Percentiles rank a stretch among this genome's conserved stretches.
phyloP scores from a whole-genome alignment of 1,140 invertebrate genomes.

The Trichogramma pretiosum region DNA sequence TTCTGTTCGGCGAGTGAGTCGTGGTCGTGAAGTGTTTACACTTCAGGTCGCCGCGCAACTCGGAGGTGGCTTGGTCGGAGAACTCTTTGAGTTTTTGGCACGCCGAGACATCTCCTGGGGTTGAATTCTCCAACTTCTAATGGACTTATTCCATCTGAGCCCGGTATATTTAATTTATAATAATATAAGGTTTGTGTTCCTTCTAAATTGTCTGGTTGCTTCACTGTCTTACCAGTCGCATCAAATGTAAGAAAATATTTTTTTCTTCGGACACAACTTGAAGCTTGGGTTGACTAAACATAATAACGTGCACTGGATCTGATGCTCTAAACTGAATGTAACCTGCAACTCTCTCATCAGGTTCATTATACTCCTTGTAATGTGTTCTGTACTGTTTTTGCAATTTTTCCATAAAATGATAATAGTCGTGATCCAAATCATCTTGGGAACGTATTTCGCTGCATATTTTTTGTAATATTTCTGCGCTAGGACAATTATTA shows the following conservation, averaged over 20 bases:
- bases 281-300: neutral
- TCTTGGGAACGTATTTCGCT: too few relatives aligned
- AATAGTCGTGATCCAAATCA: too few relatives aligned
- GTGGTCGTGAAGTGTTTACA: too few relatives aligned
- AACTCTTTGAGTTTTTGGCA: too few relatives aligned
- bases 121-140: neutral
- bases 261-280: neutral
- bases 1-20: too few relatives aligned
- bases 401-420: neutral
- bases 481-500: too few relatives aligned
- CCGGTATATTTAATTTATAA: neutral
- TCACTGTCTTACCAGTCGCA: neutral
- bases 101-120: too few relatives aligned
- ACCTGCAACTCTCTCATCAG: neutral
- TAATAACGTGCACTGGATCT: neutral
- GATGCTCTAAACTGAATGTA: neutral
- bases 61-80: too few relatives aligned
- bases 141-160: neutral
- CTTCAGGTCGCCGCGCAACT: too few relatives aligned
- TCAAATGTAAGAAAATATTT: slow-evolving; percentile 3
- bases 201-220: neutral
- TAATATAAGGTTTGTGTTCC: neutral
- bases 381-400: neutral
- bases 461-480: too few relatives aligned
- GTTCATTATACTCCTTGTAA: too few relatives aligned